Evolutionary conservation across 1,140 invertebrate species (phyloP).

Genomic region (Brachionus calyciflorus): DNA sequence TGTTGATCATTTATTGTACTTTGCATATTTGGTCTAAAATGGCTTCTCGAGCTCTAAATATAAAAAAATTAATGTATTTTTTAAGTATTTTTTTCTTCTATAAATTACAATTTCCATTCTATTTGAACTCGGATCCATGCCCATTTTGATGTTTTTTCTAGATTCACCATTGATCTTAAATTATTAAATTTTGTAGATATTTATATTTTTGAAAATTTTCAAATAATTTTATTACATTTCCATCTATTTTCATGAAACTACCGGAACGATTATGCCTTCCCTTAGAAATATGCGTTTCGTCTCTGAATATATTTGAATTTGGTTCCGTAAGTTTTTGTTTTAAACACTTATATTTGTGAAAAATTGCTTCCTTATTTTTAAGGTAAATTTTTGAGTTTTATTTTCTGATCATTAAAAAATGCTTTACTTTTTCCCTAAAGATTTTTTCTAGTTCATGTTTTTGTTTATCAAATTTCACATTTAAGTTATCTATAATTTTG

Average conservation of each 20-base stretch:
- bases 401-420: not conserved
- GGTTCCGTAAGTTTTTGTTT: not conserved
- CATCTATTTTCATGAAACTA: not conserved
- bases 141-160: not conserved
- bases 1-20: not conserved
- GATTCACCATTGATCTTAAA: not conserved
- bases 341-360: not conserved
- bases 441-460: too few relatives aligned
- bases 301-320: not conserved
- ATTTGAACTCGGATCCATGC: not conserved
- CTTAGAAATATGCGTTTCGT: not conserved
- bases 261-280: not conserved
- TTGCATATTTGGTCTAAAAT: not conserved
- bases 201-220: not conserved
- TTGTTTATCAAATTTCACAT: too few relatives aligned
- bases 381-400: not conserved
- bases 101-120: not conserved
- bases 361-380: not conserved
- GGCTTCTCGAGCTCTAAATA: not conserved
- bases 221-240: not conserved
- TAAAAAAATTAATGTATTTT: not conserved
- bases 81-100: not conserved
- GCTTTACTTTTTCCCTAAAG: not conserved
- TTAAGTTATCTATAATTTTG: not conserved
- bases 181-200: not conserved